Evolutionary conservation across 1,140 invertebrate species (phyloP).

Genomic region (Schlechtendalia chinensis): DNA sequence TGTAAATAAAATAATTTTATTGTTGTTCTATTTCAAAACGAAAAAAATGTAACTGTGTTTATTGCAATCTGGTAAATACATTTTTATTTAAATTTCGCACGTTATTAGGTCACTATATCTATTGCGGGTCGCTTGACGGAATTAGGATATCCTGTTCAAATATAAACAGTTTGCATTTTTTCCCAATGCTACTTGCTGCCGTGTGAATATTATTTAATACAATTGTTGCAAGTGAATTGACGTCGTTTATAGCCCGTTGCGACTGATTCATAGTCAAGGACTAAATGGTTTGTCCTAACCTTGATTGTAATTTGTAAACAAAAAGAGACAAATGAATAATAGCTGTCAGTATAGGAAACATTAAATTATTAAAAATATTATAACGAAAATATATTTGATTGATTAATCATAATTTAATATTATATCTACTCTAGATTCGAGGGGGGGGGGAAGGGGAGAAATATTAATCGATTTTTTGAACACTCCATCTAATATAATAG

Average conservation of each 20-base stretch:
- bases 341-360: constrained; percentile 1
- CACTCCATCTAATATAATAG: neutral
- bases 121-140: neutral
- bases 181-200: neutral
- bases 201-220: constrained; percentile 30
- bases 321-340: constrained; percentile 10
- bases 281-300: constrained; percentile 31
- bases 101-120: constrained; percentile 1
- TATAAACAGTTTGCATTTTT: constrained; percentile 5
- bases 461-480: neutral
- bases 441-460: neutral
- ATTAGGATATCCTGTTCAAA: constrained; percentile 48
- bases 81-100: neutral
- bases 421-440: neutral
- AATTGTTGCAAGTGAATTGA: neutral
- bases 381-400: neutral
- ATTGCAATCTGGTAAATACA: neutral
- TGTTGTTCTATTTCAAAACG: no score
- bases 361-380: neutral
- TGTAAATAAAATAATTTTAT: no score
- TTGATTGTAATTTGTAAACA: constrained; percentile 19
- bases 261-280: constrained; percentile 37
- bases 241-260: constrained; percentile 18
- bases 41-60: neutral
- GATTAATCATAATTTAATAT: constrained; percentile 15